Base-by-base conservation (phyloP, 2,113 vertebrate species). In the Micronycteris hirsuta region DNA sequence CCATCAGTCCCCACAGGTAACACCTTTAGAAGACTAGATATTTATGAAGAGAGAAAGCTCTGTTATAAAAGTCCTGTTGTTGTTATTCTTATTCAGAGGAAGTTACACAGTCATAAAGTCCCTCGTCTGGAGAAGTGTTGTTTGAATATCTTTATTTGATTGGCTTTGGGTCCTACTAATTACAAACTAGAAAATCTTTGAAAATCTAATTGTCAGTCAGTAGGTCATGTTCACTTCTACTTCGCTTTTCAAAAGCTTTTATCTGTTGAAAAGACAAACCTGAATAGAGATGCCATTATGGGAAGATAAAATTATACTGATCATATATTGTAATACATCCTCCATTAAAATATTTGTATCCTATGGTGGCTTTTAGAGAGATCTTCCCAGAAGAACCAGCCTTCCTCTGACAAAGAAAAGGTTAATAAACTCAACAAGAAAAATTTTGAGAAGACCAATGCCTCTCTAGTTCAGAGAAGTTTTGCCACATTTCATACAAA, bases 391-490 rank as follows among this genome's bases (percentile, higher is more conserved):
- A 98, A 98, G 95, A 98, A 97, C 56, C 98, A 98, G 41, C 97
- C 97, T 7, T 97, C 74, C 71, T 97, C 98, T 47, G 98, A 98
- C 80, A 96, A 98, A 96, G 98, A 98, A 92, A 98, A 98, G 38
- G 94, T 99, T 87, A 98, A 99, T 88, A 98, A 99, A 67, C 98
- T 99, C 96, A 99, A 99, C 98, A 96, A 98, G 95, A 98, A 99
- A 98, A 99, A 99, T 98, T 36, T 96, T 0, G 98, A 99, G 95
- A 98, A 97, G 95, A 99, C 98, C 90, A 98, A 89, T 22, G 49
- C 94, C 0, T 89, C 97, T 94, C 84, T 95, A 28, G 86, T 93
- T 93, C 96, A 96, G 31, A 96, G 61, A 45, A 96, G 80, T 96
- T 45, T 90, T 52, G 31, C 70, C 14, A 71, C 77, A 47, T 95